Percentiles rank a stretch among this genome's conserved stretches.
These are phyloP conservation scores for Synodontis membranacea DNA, from an alignment of 2,113 vertebrate genomes.

Conservation along the genomic window DNA sequence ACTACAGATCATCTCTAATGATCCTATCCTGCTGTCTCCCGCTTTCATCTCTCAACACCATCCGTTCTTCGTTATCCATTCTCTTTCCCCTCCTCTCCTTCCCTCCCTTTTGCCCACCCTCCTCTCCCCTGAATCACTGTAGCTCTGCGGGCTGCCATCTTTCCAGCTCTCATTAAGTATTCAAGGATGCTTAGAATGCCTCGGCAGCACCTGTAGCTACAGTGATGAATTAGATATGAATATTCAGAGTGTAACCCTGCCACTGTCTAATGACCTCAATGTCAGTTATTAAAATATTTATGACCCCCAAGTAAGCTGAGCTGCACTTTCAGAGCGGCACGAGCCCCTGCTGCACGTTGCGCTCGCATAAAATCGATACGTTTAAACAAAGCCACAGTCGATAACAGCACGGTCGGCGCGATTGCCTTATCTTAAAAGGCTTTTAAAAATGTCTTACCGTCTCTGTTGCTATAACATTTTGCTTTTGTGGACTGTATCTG, in stretches of 20 bases:
- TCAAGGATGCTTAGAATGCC: slow-evolving; percentile 31
- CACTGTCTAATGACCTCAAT: slow-evolving; percentile 41
- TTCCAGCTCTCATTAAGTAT: slow-evolving; percentile 27
- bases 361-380: slow-evolving; percentile 15
- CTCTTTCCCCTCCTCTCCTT: slow-evolving; percentile 1
- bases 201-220: slow-evolving; percentile 36
- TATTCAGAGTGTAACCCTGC: slow-evolving; percentile 44
- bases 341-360: slow-evolving; percentile 3
- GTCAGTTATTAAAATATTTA: slow-evolving; percentile 51
- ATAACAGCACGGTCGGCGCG: background rate
- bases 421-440: slow-evolving; percentile 12
- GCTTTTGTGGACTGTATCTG: background rate
- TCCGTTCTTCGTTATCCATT: background rate
- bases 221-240: slow-evolving; percentile 51
- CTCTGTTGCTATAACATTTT: background rate
- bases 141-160: background rate
- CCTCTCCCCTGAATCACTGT: slow-evolving; percentile 14
- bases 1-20: background rate
- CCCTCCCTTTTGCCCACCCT: background rate
- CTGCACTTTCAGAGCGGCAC: background rate
- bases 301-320: slow-evolving; percentile 35
- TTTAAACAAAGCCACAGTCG: slow-evolving; percentile 30
- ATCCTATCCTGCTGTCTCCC: slow-evolving; percentile 10
- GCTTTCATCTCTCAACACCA: slow-evolving; percentile 26
- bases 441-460: background rate